Percentiles rank a stretch among this genome's conserved stretches.
Evolutionary conservation across 2,113 vertebrate species (phyloP).

Genomic region (Sigmodon hispidus): DNA sequence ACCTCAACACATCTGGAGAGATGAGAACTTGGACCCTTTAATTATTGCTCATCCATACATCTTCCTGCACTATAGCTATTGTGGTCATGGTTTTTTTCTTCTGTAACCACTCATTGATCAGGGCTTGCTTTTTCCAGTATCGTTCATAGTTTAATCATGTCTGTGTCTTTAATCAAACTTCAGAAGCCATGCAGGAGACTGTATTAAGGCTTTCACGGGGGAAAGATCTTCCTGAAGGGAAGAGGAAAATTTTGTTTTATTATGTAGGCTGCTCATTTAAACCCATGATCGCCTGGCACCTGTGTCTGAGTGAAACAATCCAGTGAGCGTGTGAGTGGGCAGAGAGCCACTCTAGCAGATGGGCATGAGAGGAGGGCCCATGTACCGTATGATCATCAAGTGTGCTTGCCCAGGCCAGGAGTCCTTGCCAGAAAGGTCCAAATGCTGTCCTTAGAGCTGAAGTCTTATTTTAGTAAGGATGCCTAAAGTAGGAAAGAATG

Average conservation of each 20-base stretch:
- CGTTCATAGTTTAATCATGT: neutral
- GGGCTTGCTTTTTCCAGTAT: neutral
- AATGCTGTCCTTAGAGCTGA: constrained; percentile 68
- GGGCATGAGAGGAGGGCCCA: constrained; percentile 79
- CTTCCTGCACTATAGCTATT: neutral
- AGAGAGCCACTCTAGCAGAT: constrained; percentile 81
- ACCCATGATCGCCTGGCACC: constrained; percentile 77
- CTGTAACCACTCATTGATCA: neutral
- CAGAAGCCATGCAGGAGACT: constrained; percentile 28
- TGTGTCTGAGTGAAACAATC: constrained; percentile 77
- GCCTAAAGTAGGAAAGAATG: constrained; percentile 49
- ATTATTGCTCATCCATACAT: neutral
- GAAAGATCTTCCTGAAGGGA: constrained; percentile 4
- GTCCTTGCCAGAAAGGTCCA: constrained; percentile 78
- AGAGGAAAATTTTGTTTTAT: constrained; percentile 24
- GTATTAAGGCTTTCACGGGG: neutral
- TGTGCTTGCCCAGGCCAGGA: constrained; percentile 77
- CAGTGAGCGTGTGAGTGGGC: constrained; percentile 80
- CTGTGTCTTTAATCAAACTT: constrained; percentile 63
- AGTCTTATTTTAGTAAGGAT: constrained; percentile 52
- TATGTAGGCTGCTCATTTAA: constrained; percentile 58
- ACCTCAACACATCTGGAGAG: neutral
- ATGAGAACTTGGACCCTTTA: neutral
- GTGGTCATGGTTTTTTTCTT: neutral
- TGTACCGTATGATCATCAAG: constrained; percentile 67